phyloP scores from a whole-genome alignment of 2,888 invertebrate genomes.

The Diploptera punctata region DNA sequence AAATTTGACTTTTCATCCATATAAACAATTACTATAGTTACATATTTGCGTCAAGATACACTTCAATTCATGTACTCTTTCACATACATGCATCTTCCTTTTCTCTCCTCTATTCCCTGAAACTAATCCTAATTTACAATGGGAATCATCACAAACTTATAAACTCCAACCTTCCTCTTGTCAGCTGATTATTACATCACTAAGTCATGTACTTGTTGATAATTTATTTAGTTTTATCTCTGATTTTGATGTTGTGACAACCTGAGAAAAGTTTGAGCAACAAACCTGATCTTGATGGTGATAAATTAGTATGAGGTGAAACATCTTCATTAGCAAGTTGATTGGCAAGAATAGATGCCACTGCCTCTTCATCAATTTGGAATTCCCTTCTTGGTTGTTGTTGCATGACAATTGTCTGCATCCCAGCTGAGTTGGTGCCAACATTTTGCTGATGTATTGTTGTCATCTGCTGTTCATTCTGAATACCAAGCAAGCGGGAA shows the following conservation, averaged over 20 bases:
- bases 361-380: constrained; percentile 46
- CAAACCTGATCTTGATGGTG: constrained; percentile 30
- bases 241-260: background rate
- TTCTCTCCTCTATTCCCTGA: no score
- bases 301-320: background rate
- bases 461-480: constrained; percentile 30
- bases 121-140: no score
- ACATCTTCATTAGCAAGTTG: constrained; percentile 45
- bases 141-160: no score
- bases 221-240: no score
- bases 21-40: no score
- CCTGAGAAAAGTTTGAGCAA: background rate
- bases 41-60: no score
- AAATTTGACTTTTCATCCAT: no score
- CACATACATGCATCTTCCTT: no score
- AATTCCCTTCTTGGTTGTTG: constrained; percentile 37
- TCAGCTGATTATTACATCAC: no score
- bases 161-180: no score
- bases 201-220: no score
- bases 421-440: background rate
- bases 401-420: constrained; percentile 21
- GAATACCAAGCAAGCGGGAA: constrained; percentile 33
- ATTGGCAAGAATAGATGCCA: constrained; percentile 47
- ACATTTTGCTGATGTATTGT: background rate
- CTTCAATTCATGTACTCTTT: no score